Evolutionary conservation across 2,888 invertebrate species (phyloP).

Genomic region (Elgonia sp.): DNA sequence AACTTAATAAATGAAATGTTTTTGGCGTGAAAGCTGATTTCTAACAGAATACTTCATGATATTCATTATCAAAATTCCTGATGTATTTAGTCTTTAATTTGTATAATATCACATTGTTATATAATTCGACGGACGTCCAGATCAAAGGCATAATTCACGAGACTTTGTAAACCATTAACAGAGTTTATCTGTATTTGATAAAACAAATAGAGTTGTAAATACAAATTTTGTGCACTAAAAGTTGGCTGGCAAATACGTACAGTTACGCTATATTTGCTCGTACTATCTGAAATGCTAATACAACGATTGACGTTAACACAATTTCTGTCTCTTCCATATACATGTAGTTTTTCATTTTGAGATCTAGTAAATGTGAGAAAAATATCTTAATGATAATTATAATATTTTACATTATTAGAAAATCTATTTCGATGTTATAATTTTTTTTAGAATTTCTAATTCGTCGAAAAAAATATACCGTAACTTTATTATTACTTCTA

Average conservation of each 20-base stretch:
- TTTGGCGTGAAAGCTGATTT: too few species aligned
- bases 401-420: too few species aligned
- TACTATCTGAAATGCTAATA: conserved; percentile 43
- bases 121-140: neutral
- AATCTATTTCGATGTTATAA: too few species aligned
- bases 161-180: conserved; percentile 44
- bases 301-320: conserved; percentile 36
- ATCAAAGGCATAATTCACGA: conserved; percentile 10
- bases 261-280: conserved; percentile 23
- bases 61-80: too few species aligned
- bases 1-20: too few species aligned
- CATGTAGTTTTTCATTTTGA: neutral
- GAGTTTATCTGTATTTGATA: conserved; percentile 43
- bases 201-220: conserved; percentile 22
- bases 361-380: too few species aligned
- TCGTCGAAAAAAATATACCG: too few species aligned
- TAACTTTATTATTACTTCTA: too few species aligned
- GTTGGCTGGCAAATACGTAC: conserved; percentile 23
- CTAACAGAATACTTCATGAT: too few species aligned
- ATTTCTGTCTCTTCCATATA: conserved; percentile 5
- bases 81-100: too few species aligned
- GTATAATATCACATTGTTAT: neutral
- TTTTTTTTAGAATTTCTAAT: too few species aligned
- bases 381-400: too few species aligned
- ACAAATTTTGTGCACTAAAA: conserved; percentile 41